Evolutionary conservation across 2,113 vertebrate species (phyloP).

Genomic region (Hoplias malabaricus): DNA sequence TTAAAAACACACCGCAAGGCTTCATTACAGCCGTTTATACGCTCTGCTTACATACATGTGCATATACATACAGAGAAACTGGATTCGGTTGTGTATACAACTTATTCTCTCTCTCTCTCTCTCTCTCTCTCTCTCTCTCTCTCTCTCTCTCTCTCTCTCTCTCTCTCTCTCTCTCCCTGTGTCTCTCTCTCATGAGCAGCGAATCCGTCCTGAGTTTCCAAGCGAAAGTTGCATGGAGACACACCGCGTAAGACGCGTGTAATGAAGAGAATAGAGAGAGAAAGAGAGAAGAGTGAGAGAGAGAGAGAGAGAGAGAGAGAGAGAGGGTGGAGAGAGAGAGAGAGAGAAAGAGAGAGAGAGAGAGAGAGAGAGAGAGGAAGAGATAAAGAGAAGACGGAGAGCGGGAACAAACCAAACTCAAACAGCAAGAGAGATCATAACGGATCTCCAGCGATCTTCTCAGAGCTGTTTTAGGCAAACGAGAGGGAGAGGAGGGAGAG

Average conservation of each 20-base stretch:
- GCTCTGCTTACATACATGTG: conserved; percentile 36
- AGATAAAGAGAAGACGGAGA: conserved; percentile 39
- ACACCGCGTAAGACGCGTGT: conserved; percentile 50
- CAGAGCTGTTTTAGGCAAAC: conserved; percentile 23
- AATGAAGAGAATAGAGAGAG: conserved; percentile 53
- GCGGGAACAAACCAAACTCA: conserved; percentile 32
- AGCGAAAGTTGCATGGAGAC: conserved; percentile 67
- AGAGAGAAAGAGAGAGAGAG: conserved; percentile 38
- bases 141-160: conserved; percentile 14
- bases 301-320: conserved; percentile 25
- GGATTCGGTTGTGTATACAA: not conserved
- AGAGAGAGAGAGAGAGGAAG: conserved; percentile 54
- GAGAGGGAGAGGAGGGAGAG: conserved; percentile 32
- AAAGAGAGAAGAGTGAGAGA: conserved; percentile 41
- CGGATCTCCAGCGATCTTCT: conserved; percentile 14
- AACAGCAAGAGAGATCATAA: conserved; percentile 15
- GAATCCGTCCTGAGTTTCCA: conserved; percentile 62
- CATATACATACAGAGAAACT: not conserved
- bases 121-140: not conserved
- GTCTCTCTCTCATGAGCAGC: conserved; percentile 38
- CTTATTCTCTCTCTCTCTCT: not conserved
- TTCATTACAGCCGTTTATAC: conserved; percentile 78
- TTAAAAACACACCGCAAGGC: conserved; percentile 80
- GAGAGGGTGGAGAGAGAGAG: conserved; percentile 6
- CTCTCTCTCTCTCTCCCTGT: not conserved